A percentile compares a stretch with the other conserved stretches of the same genome.
Evolutionary conservation across 2,888 invertebrate species (phyloP).

Genomic region (Luffia ferchaultella): DNA sequence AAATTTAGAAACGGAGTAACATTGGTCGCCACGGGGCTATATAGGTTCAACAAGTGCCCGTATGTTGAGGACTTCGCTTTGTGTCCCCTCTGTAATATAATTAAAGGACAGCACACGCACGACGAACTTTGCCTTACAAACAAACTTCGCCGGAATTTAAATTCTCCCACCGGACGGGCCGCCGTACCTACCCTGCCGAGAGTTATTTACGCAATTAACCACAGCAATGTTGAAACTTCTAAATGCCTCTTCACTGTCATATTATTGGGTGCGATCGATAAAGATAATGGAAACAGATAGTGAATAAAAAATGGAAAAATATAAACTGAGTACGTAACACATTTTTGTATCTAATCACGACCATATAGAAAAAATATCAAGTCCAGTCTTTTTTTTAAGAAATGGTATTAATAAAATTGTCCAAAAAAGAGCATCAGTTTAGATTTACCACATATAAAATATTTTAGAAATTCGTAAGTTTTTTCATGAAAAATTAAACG

Average conservation of each 20-base stretch:
- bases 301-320: background rate
- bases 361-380: no score
- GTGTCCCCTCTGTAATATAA: background rate
- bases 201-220: background rate
- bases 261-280: no score
- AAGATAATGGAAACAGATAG: no score
- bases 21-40: background rate
- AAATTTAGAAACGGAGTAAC: background rate
- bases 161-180: background rate
- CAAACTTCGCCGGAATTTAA: background rate
- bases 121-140: background rate
- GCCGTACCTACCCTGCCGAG: background rate
- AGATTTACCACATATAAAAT: background rate
- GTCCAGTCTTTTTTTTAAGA: no score
- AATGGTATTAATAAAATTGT: background rate
- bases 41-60: background rate
- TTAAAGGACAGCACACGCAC: background rate
- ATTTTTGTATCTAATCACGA: background rate
- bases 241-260: background rate
- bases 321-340: background rate
- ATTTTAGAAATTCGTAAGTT: background rate
- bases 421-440: background rate
- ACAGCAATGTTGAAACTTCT: background rate
- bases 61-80: background rate
- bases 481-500: background rate